phyloP scores from a whole-genome alignment of 2,113 vertebrate species.

The Regulus satrapa region DNA sequence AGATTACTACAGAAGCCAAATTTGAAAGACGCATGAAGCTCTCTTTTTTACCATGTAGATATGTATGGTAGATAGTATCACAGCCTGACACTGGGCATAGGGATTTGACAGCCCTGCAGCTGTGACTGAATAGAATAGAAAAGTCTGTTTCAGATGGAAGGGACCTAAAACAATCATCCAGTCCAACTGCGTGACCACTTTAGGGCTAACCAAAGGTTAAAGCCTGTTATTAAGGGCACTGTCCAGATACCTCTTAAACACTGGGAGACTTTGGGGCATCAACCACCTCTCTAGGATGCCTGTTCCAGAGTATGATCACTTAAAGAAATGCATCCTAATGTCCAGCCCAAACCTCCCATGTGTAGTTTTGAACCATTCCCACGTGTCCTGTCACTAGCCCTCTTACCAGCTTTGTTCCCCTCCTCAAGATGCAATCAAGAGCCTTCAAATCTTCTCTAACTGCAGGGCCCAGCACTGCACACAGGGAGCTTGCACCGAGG shows the following conservation, averaged over 20 bases:
- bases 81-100: accelerated
- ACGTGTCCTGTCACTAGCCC: accelerated
- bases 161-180: background rate
- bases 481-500: accelerated
- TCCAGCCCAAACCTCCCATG: background rate
- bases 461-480: too few species aligned
- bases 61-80: background rate
- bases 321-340: background rate
- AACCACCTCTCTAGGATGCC: accelerated
- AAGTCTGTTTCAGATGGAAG: background rate
- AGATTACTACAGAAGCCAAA: background rate
- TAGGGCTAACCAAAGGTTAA: background rate
- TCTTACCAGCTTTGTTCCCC: background rate
- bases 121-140: background rate
- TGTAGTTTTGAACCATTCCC: background rate
- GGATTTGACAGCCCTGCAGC: background rate
- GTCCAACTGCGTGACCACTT: background rate
- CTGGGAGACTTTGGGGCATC: background rate
- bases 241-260: background rate
- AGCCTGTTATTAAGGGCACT: background rate
- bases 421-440: background rate
- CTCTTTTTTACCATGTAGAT: background rate
- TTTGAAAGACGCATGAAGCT: background rate
- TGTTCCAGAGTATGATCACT: background rate
- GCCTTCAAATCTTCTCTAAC: background rate